Conservation (phyloP, 2,888 invertebrate genomes). For the Oligia fasciuncula region DNA sequence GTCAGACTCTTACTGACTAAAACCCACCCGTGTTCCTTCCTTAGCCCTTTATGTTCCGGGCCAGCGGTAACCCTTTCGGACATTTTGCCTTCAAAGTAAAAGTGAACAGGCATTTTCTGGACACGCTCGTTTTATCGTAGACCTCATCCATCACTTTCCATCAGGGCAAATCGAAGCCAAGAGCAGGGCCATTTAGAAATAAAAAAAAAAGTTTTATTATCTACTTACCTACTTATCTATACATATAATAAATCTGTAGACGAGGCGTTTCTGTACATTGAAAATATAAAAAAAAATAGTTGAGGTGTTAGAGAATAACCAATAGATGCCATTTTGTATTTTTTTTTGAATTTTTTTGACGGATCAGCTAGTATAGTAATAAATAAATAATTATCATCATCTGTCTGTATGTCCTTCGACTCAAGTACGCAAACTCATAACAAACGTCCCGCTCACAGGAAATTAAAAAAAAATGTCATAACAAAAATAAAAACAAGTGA, state of each 20-base stretch:
- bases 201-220: neutral
- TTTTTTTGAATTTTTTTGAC: too few species aligned
- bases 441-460: conserved; percentile 13
- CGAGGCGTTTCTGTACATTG: too few species aligned
- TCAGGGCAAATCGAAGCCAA: neutral
- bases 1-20: too few species aligned
- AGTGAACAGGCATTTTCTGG: neutral
- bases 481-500: conserved; percentile 17
- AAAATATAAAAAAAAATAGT: too few species aligned
- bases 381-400: neutral
- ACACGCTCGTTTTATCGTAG: neutral
- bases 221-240: too few species aligned
- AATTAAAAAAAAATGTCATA: conserved; percentile 37
- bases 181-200: neutral
- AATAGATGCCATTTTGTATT: too few species aligned
- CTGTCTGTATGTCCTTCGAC: neutral
- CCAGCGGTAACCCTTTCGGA: too few species aligned
- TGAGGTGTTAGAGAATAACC: too few species aligned
- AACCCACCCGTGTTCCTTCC: too few species aligned
- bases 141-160: neutral
- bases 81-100: neutral
- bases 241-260: too few species aligned
- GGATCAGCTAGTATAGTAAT: neutral
- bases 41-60: too few species aligned
- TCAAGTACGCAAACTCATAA: conserved; percentile 47